A percentile compares a stretch with the other conserved stretches of the same genome.
These are phyloP conservation scores for Scelioninae gen. 1 DNA, from an alignment of 2,888 invertebrate species.

Conservation along the genomic window DNA sequence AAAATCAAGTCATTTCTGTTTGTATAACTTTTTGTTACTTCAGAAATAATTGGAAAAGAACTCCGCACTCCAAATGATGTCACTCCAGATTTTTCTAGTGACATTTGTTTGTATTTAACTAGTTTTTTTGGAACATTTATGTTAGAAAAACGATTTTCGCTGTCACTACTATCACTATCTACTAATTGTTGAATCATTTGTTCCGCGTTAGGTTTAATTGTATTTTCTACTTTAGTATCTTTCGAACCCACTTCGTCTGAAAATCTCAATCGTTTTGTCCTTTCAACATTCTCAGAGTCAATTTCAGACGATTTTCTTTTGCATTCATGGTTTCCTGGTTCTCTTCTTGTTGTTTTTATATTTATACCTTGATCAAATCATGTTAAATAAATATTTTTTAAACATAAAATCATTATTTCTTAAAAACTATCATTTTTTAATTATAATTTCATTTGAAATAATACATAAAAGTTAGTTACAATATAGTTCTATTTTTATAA, in stretches of 20 bases:
- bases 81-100: slow-evolving; percentile 86
- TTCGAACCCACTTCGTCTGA: slow-evolving; percentile 35
- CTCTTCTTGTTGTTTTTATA: slow-evolving; percentile 12
- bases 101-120: slow-evolving; percentile 86
- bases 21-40: too few species aligned
- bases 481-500: too few species aligned
- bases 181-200: slow-evolving; percentile 23
- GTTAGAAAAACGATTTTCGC: slow-evolving; percentile 1
- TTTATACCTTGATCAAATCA: slow-evolving; percentile 4
- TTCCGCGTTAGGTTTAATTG: slow-evolving; percentile 4
- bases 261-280: slow-evolving; percentile 38
- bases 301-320: slow-evolving; percentile 46
- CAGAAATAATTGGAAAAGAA: slow-evolving; percentile 77
- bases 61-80: slow-evolving; percentile 78
- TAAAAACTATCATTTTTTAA: too few species aligned
- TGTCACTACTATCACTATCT: slow-evolving; percentile 27
- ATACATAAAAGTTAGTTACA: too few species aligned
- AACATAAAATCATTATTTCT: too few species aligned
- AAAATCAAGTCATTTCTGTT: too few species aligned
- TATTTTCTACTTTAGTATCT: slow-evolving; percentile 83
- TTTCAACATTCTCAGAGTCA: slow-evolving; percentile 10
- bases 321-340: not conserved
- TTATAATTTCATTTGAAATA: too few species aligned
- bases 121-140: slow-evolving; percentile 77
- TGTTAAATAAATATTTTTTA: too few species aligned